A percentile compares a stretch with the other conserved stretches of the same genome.
phyloP scores from a whole-genome alignment of 2,113 vertebrate species.

The Tautogolabrus adspersus region DNA sequence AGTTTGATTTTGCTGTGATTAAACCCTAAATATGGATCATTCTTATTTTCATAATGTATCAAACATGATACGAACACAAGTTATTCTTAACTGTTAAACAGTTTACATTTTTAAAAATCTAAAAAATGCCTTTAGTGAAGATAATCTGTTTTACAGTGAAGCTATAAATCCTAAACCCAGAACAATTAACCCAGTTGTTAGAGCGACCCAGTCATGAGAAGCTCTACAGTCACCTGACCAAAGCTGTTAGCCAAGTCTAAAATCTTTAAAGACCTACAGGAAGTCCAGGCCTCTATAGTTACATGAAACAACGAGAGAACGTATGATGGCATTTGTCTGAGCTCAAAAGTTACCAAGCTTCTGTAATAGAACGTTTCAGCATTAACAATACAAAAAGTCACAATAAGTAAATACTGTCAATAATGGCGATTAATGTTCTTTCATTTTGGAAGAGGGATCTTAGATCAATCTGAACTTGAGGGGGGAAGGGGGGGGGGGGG shows the following conservation, averaged over 20 bases:
- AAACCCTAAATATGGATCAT: no score
- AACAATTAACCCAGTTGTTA: constrained; percentile 60
- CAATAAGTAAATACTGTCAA: background rate
- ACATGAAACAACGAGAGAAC: background rate
- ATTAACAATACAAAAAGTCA: background rate
- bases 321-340: background rate
- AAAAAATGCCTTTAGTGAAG: background rate
- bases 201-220: constrained; percentile 16
- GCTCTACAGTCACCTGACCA: constrained; percentile 46
- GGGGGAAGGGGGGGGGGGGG: no score
- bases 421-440: no score
- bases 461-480: no score
- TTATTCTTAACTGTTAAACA: background rate
- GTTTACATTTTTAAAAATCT: background rate
- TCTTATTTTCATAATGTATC: no score
- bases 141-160: constrained; percentile 5
- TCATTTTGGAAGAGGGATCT: no score
- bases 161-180: constrained; percentile 42
- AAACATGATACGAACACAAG: no score
- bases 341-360: background rate
- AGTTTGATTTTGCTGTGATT: background rate
- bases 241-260: constrained; percentile 24
- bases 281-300: constrained; percentile 1
- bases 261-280: constrained; percentile 15
- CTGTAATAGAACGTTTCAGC: background rate